Conservation (phyloP, 2,888 invertebrate genomes). For the Ryuthela nishihirai region DNA sequence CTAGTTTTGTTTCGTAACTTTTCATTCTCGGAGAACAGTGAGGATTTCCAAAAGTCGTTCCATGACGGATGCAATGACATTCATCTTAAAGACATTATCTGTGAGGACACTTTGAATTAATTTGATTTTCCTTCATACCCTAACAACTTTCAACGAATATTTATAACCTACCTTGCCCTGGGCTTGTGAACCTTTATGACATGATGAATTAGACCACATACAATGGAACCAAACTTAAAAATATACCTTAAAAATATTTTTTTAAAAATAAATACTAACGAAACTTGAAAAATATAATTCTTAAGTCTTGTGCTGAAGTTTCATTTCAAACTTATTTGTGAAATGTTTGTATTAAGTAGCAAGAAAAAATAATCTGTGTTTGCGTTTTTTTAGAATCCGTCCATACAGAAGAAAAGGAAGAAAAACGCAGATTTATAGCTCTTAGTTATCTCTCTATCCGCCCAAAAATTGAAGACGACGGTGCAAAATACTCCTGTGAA, state of each 20-base stretch:
- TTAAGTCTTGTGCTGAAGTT: conserved; percentile 3
- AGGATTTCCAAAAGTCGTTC: too few relatives aligned
- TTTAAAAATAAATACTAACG: background rate
- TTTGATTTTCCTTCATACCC: too few relatives aligned
- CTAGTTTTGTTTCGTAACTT: too few relatives aligned
- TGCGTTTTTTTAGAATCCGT: conserved; percentile 20
- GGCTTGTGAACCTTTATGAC: too few relatives aligned
- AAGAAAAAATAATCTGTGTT: conserved; percentile 1
- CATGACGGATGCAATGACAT: too few relatives aligned
- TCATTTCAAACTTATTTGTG: conserved; percentile 2
- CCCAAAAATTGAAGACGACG: conserved; percentile 79
- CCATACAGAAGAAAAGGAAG: conserved; percentile 30
- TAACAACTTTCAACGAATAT: too few relatives aligned
- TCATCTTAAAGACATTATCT: too few relatives aligned
- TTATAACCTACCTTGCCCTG: too few relatives aligned
- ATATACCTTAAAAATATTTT: background rate
- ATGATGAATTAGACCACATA: too few relatives aligned
- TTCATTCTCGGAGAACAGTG: too few relatives aligned
- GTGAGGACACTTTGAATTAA: too few relatives aligned
- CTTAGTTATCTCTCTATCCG: conserved; percentile 53
- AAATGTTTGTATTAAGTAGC: conserved; percentile 10
- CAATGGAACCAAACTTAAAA: background rate
- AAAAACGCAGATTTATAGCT: conserved; percentile 37
- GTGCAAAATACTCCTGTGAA: conserved; percentile 83
- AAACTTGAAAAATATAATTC: conserved; percentile 9